Percentiles rank a stretch among this genome's conserved stretches.
Evolutionary conservation across 2,888 invertebrate genomes (phyloP).

Genomic region (Synanthedon vespiformis): DNA sequence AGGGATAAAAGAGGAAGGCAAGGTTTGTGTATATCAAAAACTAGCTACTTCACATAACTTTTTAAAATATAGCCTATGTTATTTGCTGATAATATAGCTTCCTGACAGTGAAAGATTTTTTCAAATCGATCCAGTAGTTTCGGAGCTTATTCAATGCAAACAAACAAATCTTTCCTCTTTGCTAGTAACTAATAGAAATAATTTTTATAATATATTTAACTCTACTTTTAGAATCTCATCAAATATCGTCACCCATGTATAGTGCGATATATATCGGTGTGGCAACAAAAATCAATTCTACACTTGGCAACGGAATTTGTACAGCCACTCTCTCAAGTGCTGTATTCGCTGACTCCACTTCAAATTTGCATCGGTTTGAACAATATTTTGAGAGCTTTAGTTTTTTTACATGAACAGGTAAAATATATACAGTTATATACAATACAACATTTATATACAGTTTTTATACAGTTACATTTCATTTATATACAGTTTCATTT

Average conservation of each 20-base stretch:
- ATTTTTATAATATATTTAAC: neutral
- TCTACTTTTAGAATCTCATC: constrained; percentile 80
- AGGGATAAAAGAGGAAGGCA: neutral
- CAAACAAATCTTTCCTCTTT: neutral
- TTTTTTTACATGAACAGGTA: constrained; percentile 86
- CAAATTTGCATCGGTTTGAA: constrained; percentile 89
- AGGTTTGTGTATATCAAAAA: neutral
- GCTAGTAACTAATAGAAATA: neutral
- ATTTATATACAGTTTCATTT: neutral
- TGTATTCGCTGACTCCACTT: constrained; percentile 76
- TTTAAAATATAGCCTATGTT: no score
- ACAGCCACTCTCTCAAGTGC: constrained; percentile 76
- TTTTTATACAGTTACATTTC: no score
- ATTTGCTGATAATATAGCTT: no score
- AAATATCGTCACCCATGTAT: constrained; percentile 90
- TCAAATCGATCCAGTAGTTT: no score
- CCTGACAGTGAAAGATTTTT: no score
- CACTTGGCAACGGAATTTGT: constrained; percentile 87
- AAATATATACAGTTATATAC: no score
- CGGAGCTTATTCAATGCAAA: no score
- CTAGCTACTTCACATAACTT: no score
- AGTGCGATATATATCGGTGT: constrained; percentile 83
- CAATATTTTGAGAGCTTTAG: constrained; percentile 82
- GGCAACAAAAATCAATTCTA: constrained; percentile 80
- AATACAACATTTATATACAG: no score